Percentiles rank a stretch among this genome's conserved stretches.
These are phyloP conservation scores for Steinernema khuongi DNA, from an alignment of 1,140 invertebrate species.

Conservation along the genomic window DNA sequence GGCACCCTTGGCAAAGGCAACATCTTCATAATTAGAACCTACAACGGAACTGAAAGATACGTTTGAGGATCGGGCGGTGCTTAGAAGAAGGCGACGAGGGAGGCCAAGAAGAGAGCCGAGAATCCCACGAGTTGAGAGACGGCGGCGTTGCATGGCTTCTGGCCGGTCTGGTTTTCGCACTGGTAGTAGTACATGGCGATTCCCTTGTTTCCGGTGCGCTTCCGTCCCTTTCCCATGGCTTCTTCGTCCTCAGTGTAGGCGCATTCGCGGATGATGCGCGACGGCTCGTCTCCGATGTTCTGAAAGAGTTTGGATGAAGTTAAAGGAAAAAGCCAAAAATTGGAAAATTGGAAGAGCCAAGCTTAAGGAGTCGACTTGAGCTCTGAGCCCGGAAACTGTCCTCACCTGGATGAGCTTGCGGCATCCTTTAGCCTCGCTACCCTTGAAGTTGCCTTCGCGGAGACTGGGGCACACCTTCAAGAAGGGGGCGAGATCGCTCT, in stretches of 20 bases:
- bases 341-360: constrained; percentile 3
- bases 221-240: constrained; percentile 35
- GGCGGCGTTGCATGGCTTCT: too few species aligned
- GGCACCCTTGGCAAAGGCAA: too few species aligned
- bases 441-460: constrained; percentile 23
- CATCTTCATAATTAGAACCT: too few species aligned
- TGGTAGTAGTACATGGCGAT: constrained; percentile 38
- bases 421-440: constrained; percentile 30
- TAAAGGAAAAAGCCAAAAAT: not conserved
- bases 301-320: constrained; percentile 22
- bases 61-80: too few species aligned
- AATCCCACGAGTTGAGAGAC: too few species aligned
- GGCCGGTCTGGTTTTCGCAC: constrained; percentile 36
- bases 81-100: too few species aligned
- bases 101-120: too few species aligned
- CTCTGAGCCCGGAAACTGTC: not conserved
- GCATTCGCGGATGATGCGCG: constrained; percentile 35
- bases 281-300: constrained; percentile 33
- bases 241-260: constrained; percentile 35
- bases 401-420: constrained; percentile 38
- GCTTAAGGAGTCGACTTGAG: constrained; percentile 8
- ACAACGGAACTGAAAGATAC: too few species aligned
- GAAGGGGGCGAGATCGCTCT: constrained; percentile 18
- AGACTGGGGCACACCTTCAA: constrained; percentile 33
- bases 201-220: constrained; percentile 44